Evolutionary conservation across 2,797 vertebrate species (phyloP), one percentile per base, ranked within the genome.

Genomic region (Agapornis canus): DNA sequence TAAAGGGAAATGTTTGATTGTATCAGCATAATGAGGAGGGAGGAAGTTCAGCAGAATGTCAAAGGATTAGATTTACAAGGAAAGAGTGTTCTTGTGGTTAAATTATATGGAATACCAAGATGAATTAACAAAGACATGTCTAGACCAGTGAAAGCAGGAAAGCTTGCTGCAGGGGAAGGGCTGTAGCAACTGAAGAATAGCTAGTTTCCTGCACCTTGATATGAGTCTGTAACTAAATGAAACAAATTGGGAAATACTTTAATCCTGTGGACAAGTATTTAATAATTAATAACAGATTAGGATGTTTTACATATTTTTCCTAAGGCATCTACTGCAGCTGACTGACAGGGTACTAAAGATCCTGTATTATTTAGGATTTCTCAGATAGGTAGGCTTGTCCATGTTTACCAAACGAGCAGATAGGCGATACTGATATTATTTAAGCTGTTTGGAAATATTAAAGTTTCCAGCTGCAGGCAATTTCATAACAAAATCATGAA

Each of bases 41-140:
- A 51, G 5, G 15, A 16, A 61, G 13, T 72, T 92, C 61, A 75
- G 51, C 29, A 57, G 51, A 39, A 51, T 66, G 13, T 68, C 26
- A 61, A 40, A 81, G 42, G n/a, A 61, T 86, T 86, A 39, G 18
- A 42, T 81, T 77, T 88, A 68, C 37, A 69, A 22, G 39, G 23
- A 37, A 93, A 65, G 31, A 83, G 27, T 8, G 8, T 0, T 2
- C 23, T 12, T 1, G 0, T 1, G 0, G 48, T 81, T 90, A 43
- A 82, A 73, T 69, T 79, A 25, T 27, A 5, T 37, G 37, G 39
- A 19, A 59, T 82, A 60, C 39, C 20, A 48, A 80, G 40, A 19
- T 45, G 23, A 80, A 56, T 70, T 70, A 68, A 71, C 15, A 56
- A 43, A 92, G 78, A 16, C 10, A 1, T 22, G 7, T 37, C 31